phyloP scores from a whole-genome alignment of 2,888 invertebrate genomes.

The Cynaeus angustus region DNA sequence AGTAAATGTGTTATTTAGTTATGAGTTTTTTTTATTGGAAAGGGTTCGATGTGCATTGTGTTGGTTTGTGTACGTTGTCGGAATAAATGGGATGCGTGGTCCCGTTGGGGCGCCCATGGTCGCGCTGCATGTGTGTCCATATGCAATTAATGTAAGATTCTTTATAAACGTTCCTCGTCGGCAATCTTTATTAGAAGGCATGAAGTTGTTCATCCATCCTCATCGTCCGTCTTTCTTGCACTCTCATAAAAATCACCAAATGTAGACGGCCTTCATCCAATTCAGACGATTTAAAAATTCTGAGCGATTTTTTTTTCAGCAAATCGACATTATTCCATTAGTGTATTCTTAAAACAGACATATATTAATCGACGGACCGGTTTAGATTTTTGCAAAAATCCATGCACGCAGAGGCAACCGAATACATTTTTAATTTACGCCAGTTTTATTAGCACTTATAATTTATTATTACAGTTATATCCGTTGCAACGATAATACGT shows the following conservation, averaged over 20 bases:
- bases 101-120: conserved; percentile 46
- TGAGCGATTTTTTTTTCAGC: conserved; percentile 19
- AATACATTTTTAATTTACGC: conserved; percentile 14
- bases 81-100: conserved; percentile 35
- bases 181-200: conserved; percentile 54
- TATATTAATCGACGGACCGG: conserved; percentile 25
- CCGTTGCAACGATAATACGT: conserved; percentile 14
- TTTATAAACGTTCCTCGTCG: conserved; percentile 53
- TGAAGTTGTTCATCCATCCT: conserved; percentile 47
- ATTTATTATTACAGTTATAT: conserved; percentile 16
- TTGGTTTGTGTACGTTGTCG: conserved; percentile 29
- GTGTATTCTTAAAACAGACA: conserved; percentile 17
- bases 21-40: conserved; percentile 22
- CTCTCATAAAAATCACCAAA: conserved; percentile 42
- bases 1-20: conserved; percentile 42
- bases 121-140: conserved; percentile 53
- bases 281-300: conserved; percentile 37
- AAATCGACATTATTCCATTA: conserved; percentile 28
- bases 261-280: conserved; percentile 46
- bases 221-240: conserved; percentile 40
- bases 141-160: conserved; percentile 54
- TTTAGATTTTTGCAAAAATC: conserved; percentile 16
- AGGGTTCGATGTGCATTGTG: conserved; percentile 26
- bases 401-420: conserved; percentile 10
- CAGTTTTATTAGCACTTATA: conserved; percentile 3